Base-by-base conservation (phyloP, 2,113 vertebrate species). In the Platichthys flesus region DNA sequence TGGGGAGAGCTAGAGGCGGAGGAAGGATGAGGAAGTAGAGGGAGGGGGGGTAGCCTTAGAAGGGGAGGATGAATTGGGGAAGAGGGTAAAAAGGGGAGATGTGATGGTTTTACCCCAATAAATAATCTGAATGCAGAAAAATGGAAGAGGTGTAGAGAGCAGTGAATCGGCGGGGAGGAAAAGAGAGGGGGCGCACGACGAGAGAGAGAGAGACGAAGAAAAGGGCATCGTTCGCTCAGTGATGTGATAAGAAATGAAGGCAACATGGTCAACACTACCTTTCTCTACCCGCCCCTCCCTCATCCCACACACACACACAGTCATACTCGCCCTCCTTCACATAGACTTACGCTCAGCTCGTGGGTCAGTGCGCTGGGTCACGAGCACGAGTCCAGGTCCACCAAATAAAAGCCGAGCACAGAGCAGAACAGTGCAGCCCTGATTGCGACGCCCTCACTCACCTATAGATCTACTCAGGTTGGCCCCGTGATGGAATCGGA, bases 161-260 rank as follows among this genome's bases (percentile, higher is more conserved):
- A 49, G 45, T 5, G 45, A 18, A 49, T 15, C 4, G 5, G 45
- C 16, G 16, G 45, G 2, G 15, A 18, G 3, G 5, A 18, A 16
- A 16, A 5, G 45, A 49, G 45, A 49, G 45, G 5, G 3, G 13
- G 13, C 13, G 9, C 49, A 20, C 6, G 5, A 20, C 49, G 20
- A 45, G 13, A 78, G 15, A 3, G 20, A 28, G 51, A 88, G 68
- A 78, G 10, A 54, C 60, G 87, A 69, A 71, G 68, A 81, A 89
- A 88, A 83, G 81, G 74, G 74, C 81, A 85, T 67, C 61, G 35
- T 65, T 60, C 63, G 21, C 54, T n/a, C 54, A 56, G 54, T 89
- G 82, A 90, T 89, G 82, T 88, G 90, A 90, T 85, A 57, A 67
- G 77, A 88, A 85, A 74, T 61, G 81, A 89, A 81, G 73, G 83